These are phyloP conservation scores for Caenorhabditis sp. DNA, from an alignment of 2,888 invertebrate species.

Conservation along the genomic window DNA sequence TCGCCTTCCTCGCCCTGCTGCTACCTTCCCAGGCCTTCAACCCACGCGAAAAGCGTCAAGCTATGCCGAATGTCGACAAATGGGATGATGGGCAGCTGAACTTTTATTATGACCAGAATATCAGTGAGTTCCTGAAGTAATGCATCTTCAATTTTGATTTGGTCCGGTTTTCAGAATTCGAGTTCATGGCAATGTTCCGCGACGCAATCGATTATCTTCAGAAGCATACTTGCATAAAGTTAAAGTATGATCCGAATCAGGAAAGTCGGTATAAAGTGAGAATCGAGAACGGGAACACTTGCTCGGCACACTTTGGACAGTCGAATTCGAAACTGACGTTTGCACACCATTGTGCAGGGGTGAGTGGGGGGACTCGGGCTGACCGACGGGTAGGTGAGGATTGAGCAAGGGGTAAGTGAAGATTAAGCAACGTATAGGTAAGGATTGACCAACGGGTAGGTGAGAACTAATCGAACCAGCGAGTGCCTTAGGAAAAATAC, in stretches of 20 bases:
- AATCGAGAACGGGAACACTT: neutral
- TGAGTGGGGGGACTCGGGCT: neutral
- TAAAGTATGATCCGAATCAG: neutral
- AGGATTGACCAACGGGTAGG: too few relatives aligned
- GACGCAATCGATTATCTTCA: neutral
- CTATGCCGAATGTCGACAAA: neutral
- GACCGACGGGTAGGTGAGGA: too few relatives aligned
- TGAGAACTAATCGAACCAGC: too few relatives aligned
- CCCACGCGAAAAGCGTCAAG: constrained; percentile 2
- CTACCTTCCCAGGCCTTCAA: neutral
- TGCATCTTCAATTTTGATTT: neutral
- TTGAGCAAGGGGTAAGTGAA: too few relatives aligned
- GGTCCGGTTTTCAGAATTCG: neutral
- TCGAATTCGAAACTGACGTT: neutral
- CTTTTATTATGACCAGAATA: neutral
- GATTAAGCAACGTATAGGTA: too few relatives aligned
- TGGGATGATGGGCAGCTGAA: constrained; percentile 17
- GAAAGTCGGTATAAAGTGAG: too few relatives aligned
- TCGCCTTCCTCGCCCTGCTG: neutral
- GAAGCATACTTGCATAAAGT: neutral
- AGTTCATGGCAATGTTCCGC: neutral
- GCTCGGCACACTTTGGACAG: neutral
- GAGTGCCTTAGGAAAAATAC: too few relatives aligned
- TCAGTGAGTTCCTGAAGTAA: neutral
- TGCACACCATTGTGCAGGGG: constrained; percentile 8